Percentiles rank a stretch among this genome's conserved stretches.
These are phyloP conservation scores for Mus pahari DNA, from an alignment of 2,113 vertebrate genomes.

Conservation along the genomic window DNA sequence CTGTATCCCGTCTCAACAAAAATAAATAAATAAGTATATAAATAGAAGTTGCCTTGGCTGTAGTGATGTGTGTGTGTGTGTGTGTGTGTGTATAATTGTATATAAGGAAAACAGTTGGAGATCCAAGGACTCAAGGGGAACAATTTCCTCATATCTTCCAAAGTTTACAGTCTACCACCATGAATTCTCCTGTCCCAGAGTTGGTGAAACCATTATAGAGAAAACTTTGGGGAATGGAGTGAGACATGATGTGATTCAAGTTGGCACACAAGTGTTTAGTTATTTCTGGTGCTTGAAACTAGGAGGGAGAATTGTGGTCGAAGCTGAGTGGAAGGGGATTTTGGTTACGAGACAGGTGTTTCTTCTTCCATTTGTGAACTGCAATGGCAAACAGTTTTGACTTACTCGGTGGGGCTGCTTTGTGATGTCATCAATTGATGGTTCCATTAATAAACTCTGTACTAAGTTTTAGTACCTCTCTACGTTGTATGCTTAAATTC, in stretches of 20 bases:
- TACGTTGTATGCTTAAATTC: conserved; percentile 20
- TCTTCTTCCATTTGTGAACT: conserved; percentile 3
- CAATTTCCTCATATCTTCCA: background rate
- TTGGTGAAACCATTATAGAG: background rate
- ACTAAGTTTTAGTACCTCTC: background rate
- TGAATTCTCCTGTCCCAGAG: background rate
- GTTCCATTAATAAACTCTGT: background rate
- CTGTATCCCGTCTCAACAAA: background rate
- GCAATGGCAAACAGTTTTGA: background rate
- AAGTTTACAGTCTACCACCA: background rate
- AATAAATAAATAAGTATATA: background rate
- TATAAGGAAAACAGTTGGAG: background rate
- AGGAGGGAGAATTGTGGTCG: background rate
- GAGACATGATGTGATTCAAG: background rate
- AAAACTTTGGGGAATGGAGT: background rate
- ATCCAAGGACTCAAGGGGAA: background rate
- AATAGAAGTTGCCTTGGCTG: background rate
- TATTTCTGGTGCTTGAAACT: background rate
- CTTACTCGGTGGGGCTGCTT: background rate
- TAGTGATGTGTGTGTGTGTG: background rate
- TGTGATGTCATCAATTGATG: background rate
- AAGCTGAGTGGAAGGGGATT: background rate
- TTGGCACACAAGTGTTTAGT: background rate
- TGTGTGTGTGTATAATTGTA: background rate
- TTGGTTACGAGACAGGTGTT: background rate